Conservation (phyloP, 1,140 invertebrate species). For the Asobara japonica region DNA sequence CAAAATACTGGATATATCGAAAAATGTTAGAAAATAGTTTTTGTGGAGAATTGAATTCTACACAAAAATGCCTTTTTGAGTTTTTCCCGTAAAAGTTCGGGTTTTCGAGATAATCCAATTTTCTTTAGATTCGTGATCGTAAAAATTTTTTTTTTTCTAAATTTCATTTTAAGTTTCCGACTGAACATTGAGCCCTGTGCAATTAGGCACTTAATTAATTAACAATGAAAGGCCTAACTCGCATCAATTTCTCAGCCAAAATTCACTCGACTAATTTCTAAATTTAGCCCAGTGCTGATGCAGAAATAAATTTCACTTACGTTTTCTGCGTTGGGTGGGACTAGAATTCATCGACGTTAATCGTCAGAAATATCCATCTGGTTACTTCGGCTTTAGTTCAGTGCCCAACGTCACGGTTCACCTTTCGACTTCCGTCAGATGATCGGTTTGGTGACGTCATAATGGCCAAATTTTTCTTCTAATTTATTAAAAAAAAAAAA, state of each 20-base stretch:
- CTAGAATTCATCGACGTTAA: neutral
- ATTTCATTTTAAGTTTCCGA: too few relatives aligned
- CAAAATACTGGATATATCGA: too few relatives aligned
- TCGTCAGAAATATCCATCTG: constrained; percentile 10
- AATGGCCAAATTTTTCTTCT: neutral
- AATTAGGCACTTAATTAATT: too few relatives aligned
- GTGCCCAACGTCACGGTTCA: neutral
- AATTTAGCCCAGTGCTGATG: constrained; percentile 1
- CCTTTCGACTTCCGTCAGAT: neutral
- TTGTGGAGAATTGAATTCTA: too few relatives aligned
- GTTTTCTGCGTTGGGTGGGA: neutral
- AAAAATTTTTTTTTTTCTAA: too few relatives aligned
- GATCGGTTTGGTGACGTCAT: neutral
- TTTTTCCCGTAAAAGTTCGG: too few relatives aligned
- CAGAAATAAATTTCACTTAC: constrained; percentile 7
- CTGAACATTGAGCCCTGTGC: too few relatives aligned
- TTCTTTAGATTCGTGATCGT: too few relatives aligned
- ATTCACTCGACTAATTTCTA: constrained; percentile 2
- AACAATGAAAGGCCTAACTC: neutral
- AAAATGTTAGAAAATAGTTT: too few relatives aligned
- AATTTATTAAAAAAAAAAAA: too few relatives aligned
- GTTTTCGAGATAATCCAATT: too few relatives aligned
- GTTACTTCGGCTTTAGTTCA: neutral
- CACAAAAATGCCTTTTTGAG: too few relatives aligned
- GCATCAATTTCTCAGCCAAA: neutral